A percentile compares a stretch with the other conserved stretches of the same genome.
Evolutionary conservation across 2,113 vertebrate species (phyloP).

Genomic region (Noctilio leporinus): DNA sequence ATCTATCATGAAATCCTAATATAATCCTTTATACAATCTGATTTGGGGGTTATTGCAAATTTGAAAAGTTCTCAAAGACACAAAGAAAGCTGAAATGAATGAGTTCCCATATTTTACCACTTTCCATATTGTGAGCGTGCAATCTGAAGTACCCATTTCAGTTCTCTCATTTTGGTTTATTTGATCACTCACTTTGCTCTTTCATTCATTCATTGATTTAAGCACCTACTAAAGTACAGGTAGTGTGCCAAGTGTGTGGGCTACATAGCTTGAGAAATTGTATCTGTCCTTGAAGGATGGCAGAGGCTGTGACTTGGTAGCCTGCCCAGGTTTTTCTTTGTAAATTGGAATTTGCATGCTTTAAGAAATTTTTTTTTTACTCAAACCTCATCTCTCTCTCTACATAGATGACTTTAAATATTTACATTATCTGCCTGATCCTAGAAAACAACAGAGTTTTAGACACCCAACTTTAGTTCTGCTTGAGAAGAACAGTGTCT

Average conservation of each 20-base stretch:
- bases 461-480: background rate
- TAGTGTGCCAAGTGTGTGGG: background rate
- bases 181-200: background rate
- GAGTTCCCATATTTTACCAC: background rate
- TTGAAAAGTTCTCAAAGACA: background rate
- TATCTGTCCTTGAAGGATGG: background rate
- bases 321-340: background rate
- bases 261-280: background rate
- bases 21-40: background rate
- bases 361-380: background rate
- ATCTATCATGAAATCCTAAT: background rate
- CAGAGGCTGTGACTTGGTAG: background rate
- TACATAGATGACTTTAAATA: background rate
- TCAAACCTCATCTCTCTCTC: background rate
- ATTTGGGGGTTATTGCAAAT: background rate
- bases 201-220: background rate
- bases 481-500: conserved; percentile 4
- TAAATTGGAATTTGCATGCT: conserved; percentile 7
- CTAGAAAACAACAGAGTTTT: background rate
- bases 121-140: background rate
- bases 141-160: background rate
- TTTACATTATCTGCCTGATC: background rate
- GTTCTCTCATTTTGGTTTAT: background rate
- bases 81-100: background rate
- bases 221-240: background rate